Conservation (phyloP, 1,140 invertebrate genomes). For the Neodiprion pinetum region DNA sequence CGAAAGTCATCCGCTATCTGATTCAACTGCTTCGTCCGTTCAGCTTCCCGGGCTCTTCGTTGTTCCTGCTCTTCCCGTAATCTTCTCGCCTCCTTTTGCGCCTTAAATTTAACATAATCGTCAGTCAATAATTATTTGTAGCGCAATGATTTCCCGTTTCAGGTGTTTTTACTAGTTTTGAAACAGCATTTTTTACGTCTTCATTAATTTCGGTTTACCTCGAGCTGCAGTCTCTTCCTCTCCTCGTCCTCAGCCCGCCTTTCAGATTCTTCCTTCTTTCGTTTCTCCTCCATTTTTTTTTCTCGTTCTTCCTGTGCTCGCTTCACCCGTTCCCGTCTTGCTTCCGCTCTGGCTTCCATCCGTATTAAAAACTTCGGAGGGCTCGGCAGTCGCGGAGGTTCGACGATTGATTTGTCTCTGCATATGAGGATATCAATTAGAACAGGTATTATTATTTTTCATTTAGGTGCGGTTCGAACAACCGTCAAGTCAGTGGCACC, state of each 20-base stretch:
- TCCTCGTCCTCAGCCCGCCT: constrained; percentile 38
- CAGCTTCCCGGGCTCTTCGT: constrained; percentile 37
- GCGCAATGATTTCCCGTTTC: too few relatives aligned
- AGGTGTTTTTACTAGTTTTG: background rate
- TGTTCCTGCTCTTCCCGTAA: constrained; percentile 46
- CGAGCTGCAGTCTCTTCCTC: constrained; percentile 35
- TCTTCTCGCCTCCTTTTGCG: constrained; percentile 42
- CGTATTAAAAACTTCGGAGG: constrained; percentile 47
- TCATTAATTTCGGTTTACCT: constrained; percentile 22
- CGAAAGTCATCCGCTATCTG: constrained; percentile 45
- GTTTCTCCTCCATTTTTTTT: constrained; percentile 42
- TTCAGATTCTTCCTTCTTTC: constrained; percentile 32
- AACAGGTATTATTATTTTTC: too few relatives aligned
- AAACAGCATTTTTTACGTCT: background rate
- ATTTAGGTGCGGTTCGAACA: too few relatives aligned
- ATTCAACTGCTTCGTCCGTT: constrained; percentile 38
- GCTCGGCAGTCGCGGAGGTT: constrained; percentile 33
- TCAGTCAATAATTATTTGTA: too few relatives aligned
- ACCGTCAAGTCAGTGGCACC: too few relatives aligned
- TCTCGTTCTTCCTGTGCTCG: constrained; percentile 38
- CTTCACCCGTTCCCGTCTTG: constrained; percentile 38
- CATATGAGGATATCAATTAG: background rate
- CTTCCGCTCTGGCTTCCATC: constrained; percentile 48
- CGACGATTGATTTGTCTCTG: constrained; percentile 33
- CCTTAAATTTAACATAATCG: constrained; percentile 31